These are phyloP conservation scores for Carassius auratus DNA, from an alignment of 2,113 vertebrate genomes.

Conservation along the genomic window DNA sequence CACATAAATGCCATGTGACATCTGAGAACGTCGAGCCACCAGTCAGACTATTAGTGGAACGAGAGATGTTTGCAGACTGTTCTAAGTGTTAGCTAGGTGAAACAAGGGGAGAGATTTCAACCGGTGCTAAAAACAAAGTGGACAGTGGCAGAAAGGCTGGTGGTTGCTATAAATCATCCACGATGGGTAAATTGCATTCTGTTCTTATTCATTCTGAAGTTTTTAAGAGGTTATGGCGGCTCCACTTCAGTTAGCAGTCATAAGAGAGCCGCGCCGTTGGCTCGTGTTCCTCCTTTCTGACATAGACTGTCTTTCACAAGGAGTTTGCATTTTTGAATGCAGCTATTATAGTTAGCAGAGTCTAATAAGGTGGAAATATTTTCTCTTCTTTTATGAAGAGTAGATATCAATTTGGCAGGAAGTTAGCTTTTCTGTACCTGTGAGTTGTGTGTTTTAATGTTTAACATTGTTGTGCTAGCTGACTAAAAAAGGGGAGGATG, in stretches of 20 bases:
- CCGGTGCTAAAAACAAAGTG: constrained; percentile 11
- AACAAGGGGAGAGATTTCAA: not conserved
- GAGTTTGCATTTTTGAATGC: constrained; percentile 73
- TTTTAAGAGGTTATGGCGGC: constrained; percentile 61
- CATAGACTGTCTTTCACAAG: constrained; percentile 75
- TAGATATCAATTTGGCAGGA: constrained; percentile 78
- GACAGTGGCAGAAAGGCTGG: constrained; percentile 34
- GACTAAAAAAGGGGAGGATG: not conserved
- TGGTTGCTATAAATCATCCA: constrained; percentile 65
- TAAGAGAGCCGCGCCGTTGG: constrained; percentile 52
- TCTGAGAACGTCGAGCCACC: not conserved
- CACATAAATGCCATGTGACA: constrained; percentile 20
- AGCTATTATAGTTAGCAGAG: constrained; percentile 73
- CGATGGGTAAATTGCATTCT: constrained; percentile 68
- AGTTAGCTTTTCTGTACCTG: constrained; percentile 59
- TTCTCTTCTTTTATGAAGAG: constrained; percentile 69
- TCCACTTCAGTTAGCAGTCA: constrained; percentile 57
- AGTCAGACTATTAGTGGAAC: not conserved
- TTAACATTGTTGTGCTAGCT: constrained; percentile 4
- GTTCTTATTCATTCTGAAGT: constrained; percentile 63
- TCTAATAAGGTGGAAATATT: constrained; percentile 76
- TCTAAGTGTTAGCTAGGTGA: not conserved
- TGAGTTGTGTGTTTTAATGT: not conserved
- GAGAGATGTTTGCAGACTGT: constrained; percentile 3
- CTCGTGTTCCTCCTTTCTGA: constrained; percentile 61